Percentiles rank a stretch among this genome's conserved stretches.
phyloP scores from a whole-genome alignment of 1,140 invertebrate species.

The Drosophila mauritiana region DNA sequence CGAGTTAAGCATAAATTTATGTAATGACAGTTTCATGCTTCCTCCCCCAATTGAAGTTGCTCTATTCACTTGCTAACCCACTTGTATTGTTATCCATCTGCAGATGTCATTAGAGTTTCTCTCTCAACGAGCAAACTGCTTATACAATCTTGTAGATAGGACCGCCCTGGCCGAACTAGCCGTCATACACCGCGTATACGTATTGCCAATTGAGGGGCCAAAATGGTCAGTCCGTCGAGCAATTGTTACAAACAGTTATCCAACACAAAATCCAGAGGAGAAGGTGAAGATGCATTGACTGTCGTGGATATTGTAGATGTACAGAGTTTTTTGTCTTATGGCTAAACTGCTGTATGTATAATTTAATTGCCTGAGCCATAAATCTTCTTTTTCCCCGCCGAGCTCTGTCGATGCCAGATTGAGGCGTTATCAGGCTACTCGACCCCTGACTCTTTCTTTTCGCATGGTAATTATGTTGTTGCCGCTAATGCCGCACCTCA shows the following conservation, averaged over 20 bases:
- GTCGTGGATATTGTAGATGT: slow-evolving; percentile 1
- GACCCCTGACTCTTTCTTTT: slow-evolving; percentile 55
- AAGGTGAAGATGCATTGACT: background rate
- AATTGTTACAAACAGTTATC: slow-evolving; percentile 60
- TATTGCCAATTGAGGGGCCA: slow-evolving; percentile 15
- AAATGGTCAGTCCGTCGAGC: slow-evolving; percentile 30
- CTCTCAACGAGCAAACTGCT: slow-evolving; percentile 29
- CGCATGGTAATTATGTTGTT: slow-evolving; percentile 76
- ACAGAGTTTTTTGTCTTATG: slow-evolving; percentile 17
- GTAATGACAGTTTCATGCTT: slow-evolving; percentile 18
- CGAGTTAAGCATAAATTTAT: slow-evolving; percentile 22
- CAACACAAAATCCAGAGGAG: slow-evolving; percentile 43
- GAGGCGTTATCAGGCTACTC: slow-evolving; percentile 37
- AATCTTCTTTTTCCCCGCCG: slow-evolving; percentile 60
- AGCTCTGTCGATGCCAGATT: slow-evolving; percentile 61
- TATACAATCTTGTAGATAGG: slow-evolving; percentile 29
- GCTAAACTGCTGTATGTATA: slow-evolving; percentile 70
- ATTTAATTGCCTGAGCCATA: slow-evolving; percentile 72
- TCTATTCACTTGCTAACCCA: slow-evolving; percentile 34
- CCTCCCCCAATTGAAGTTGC: slow-evolving; percentile 13
- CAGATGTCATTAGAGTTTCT: slow-evolving; percentile 47
- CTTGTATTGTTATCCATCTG: slow-evolving; percentile 39
- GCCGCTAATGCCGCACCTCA: slow-evolving; percentile 68
- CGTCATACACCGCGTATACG: slow-evolving; percentile 21
- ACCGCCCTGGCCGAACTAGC: slow-evolving; percentile 9